Conservation (phyloP, 2,113 vertebrate genomes). For the Triplophysa tibetana region DNA sequence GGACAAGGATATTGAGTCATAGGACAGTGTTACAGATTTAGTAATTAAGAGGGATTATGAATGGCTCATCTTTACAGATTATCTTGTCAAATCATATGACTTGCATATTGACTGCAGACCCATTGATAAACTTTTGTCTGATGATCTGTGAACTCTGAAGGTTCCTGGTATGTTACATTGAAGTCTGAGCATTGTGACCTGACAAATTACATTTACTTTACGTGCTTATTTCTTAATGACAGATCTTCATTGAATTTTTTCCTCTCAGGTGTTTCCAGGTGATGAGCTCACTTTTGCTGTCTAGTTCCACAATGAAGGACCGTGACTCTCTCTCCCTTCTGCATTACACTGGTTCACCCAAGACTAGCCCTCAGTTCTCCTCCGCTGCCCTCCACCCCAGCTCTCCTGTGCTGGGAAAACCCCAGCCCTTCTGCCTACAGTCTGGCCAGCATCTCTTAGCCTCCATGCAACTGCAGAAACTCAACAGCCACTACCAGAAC, state of each 20-base stretch:
- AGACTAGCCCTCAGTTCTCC: conserved; percentile 62
- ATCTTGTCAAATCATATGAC: conserved; percentile 19
- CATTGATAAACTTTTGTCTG: conserved; percentile 8
- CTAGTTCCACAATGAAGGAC: conserved; percentile 73
- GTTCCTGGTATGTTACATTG: background rate
- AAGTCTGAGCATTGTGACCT: background rate
- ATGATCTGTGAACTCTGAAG: background rate
- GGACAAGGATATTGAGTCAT: conserved; percentile 16
- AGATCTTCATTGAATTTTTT: background rate
- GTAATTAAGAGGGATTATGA: conserved; percentile 29
- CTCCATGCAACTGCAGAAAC: conserved; percentile 83
- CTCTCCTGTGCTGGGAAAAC: conserved; percentile 66
- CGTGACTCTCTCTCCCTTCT: conserved; percentile 70
- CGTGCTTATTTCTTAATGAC: background rate
- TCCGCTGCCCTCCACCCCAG: conserved; percentile 58
- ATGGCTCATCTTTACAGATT: background rate
- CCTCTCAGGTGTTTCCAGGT: conserved; percentile 62
- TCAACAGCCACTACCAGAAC: conserved; percentile 81
- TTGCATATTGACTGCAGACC: background rate
- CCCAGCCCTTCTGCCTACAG: conserved; percentile 72
- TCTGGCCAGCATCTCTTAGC: conserved; percentile 75
- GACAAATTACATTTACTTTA: too few relatives aligned
- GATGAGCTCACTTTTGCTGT: conserved; percentile 71
- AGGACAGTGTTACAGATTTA: conserved; percentile 21
- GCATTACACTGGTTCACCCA: conserved; percentile 69